phyloP scores from a whole-genome alignment of 2,113 vertebrate genomes.

The Castor canadensis region DNA sequence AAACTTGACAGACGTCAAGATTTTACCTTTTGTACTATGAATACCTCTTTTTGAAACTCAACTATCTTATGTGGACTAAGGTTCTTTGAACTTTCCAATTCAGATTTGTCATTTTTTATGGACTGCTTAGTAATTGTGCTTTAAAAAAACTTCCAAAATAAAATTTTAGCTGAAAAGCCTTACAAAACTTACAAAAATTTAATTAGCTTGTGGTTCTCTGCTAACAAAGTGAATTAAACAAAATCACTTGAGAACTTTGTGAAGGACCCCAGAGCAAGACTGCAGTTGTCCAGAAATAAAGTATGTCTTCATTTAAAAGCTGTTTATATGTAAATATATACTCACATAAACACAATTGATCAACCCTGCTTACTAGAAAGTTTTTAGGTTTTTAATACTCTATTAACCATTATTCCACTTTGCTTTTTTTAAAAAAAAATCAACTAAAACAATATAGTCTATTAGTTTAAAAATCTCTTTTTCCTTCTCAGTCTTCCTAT shows the following conservation, averaged over 20 bases:
- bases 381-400: slow-evolving; percentile 41
- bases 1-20: slow-evolving; percentile 61
- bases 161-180: slow-evolving; percentile 35
- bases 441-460: not conserved
- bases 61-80: not conserved
- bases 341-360: not conserved
- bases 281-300: slow-evolving; percentile 38
- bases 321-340: slow-evolving; percentile 34
- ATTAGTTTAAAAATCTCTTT: slow-evolving; percentile 26
- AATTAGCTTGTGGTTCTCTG: slow-evolving; percentile 48
- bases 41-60: slow-evolving; percentile 47
- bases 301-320: slow-evolving; percentile 46
- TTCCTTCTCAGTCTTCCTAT: slow-evolving; percentile 40
- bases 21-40: slow-evolving; percentile 50
- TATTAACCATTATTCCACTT: slow-evolving; percentile 27
- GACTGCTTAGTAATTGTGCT: slow-evolving; percentile 29
- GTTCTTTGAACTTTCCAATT: slow-evolving; percentile 30
- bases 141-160: slow-evolving; percentile 55
- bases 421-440: slow-evolving; percentile 40
- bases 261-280: slow-evolving; percentile 21
- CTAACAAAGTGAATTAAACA: slow-evolving; percentile 46
- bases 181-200: slow-evolving; percentile 45
- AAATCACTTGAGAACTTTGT: slow-evolving; percentile 39
- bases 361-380: slow-evolving; percentile 16
- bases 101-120: slow-evolving; percentile 45